Base-by-base conservation (phyloP, 2,888 invertebrate species). In the Eupsilia transversa region DNA sequence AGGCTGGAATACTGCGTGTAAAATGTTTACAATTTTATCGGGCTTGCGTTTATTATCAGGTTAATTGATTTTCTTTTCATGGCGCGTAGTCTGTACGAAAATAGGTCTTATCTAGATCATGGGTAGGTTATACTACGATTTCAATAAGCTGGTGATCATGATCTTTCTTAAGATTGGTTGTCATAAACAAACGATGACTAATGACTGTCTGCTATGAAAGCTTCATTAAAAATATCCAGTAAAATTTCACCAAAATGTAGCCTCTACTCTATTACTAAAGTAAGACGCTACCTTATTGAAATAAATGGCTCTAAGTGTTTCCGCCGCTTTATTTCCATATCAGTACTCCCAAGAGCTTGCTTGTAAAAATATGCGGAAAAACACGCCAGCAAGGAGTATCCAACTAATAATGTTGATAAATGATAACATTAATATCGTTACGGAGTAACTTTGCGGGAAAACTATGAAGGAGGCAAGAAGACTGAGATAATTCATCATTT, bases 321-420 rank as follows among this genome's bases (percentile, higher is more conserved):
- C 27, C 43, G 17, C 54, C 65, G 33, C 64, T 80, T 63, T 65
- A 74, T 84, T 71, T 84, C 67, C 68, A 71, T 74, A 84, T 52
- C 56, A 57, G 64, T 7, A 30, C 30, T 41, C 56, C 52, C 38
- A n/a, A 67, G 70, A 68, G 65, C n/a, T 63, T 54, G 35, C 65
- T 43, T 70, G 35, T 70, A 70, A 70, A 67, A 74, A 60, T 70
- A 83, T 81, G 33, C 65, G 64, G 78, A 74, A 74, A 79, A 79
- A 74, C 30, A 12, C 23, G 5, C 14, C 46, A 27, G 56, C 43
- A 60, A 77, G 20, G n/a, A 49, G 59, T 66, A 33, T 12, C 30
- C 54, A n/a, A 64, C 63, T 77, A 59, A 74, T 74, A 84, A 79
- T 69, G 74, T 67, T 72, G 81, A 82, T 70, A 74, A 74, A 85